Percentiles rank a stretch among this genome's conserved stretches.
Conservation (phyloP, 2,888 invertebrate species). For the Synergus japonicus region DNA sequence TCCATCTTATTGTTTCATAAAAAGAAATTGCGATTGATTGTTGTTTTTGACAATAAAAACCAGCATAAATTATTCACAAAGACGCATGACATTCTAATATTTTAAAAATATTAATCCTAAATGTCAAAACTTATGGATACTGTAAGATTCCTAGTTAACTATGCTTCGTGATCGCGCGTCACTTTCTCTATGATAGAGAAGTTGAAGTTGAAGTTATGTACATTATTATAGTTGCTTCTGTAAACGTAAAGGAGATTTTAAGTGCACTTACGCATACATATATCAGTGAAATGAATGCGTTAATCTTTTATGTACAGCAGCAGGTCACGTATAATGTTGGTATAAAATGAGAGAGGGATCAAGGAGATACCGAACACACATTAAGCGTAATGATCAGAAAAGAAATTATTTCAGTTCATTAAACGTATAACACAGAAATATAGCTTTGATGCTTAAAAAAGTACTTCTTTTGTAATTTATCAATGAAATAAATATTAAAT, state of each 20-base stretch:
- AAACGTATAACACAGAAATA: background rate
- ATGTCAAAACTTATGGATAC: constrained; percentile 23
- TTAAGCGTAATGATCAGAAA: background rate
- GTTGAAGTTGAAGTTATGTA: constrained; percentile 8
- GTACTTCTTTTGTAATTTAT: background rate
- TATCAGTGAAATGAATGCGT: background rate
- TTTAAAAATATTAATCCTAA: constrained; percentile 18
- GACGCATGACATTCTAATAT: constrained; percentile 12
- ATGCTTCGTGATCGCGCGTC: constrained; percentile 24
- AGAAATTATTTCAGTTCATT: background rate
- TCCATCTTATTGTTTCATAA: too few relatives aligned
- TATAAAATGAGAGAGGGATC: background rate
- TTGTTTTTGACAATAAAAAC: too few relatives aligned
- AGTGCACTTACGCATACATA: background rate
- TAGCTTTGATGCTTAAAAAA: background rate
- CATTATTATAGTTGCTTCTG: constrained; percentile 25
- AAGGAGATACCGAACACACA: background rate
- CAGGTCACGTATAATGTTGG: constrained; percentile 31
- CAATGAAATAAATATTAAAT: background rate
- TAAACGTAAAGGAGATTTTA: constrained; percentile 18
- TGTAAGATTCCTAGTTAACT: constrained; percentile 16
- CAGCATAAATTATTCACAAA: too few relatives aligned
- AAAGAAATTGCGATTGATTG: too few relatives aligned
- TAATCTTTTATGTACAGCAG: constrained; percentile 10
- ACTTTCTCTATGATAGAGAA: constrained; percentile 34